A percentile compares a stretch with the other conserved stretches of the same genome.
Conservation (phyloP, 2,797 vertebrate genomes). For the Cebuella pygmaea region DNA sequence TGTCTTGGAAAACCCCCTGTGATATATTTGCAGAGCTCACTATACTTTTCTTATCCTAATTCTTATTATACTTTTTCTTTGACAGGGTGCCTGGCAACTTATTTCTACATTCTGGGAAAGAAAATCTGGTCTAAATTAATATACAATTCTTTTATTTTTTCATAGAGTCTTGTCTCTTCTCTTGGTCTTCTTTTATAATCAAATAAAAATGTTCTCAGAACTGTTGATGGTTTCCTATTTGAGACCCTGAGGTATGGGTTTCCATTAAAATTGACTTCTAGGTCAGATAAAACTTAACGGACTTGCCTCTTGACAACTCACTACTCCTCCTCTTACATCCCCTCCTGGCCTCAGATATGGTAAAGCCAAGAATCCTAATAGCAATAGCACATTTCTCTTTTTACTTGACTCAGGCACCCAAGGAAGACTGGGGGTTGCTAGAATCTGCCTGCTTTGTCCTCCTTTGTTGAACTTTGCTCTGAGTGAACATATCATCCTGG, state of each 20-base stretch:
- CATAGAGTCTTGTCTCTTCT: neutral
- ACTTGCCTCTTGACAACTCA: neutral
- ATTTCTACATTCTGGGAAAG: neutral
- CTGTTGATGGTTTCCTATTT: neutral
- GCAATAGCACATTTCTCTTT: neutral
- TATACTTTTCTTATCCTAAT: neutral
- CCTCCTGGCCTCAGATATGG: rapidly evolving
- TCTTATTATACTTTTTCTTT: constrained; percentile 13
- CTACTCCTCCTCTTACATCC: rapidly evolving
- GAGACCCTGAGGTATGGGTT: neutral
- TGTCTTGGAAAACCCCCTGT: neutral
- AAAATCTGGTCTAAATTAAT: constrained; percentile 17
- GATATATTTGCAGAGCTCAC: neutral
- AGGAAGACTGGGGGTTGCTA: neutral
- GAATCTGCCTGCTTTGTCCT: neutral
- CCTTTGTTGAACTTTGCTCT: neutral
- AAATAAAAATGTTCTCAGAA: constrained; percentile 48
- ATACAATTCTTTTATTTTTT: constrained; percentile 52
- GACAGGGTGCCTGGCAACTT: neutral
- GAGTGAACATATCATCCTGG: neutral
- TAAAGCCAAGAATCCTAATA: neutral
- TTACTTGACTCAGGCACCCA: neutral
- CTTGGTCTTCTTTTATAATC: constrained; percentile 11
- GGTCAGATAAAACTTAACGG: constrained; percentile 29
- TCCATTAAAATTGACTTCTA: constrained; percentile 32